phyloP scores from a whole-genome alignment of 2,113 vertebrate species.

The Chloropsis hardwickii region DNA sequence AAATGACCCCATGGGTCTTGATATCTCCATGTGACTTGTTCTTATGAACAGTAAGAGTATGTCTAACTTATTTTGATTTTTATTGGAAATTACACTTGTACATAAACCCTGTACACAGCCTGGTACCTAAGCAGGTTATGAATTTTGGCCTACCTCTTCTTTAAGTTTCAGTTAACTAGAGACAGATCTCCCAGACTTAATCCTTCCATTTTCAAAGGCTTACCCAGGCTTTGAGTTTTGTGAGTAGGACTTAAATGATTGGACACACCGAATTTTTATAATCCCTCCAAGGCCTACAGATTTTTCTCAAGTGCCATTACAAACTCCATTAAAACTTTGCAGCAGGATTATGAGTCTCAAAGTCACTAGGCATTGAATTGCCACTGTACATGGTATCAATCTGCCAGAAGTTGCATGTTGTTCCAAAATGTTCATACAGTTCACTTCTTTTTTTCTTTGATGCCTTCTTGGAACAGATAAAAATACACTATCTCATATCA shows the following conservation, averaged over 20 bases:
- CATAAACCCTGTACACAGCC: slow-evolving; percentile 33
- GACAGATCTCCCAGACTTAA: slow-evolving; percentile 14
- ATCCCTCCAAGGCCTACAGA: not conserved
- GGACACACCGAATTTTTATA: not conserved
- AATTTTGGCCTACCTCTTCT: slow-evolving; percentile 19
- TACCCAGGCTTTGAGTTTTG: slow-evolving; percentile 10
- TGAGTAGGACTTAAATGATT: not conserved
- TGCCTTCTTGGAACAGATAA: slow-evolving; percentile 72
- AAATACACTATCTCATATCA: slow-evolving; percentile 81
- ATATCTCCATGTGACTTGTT: slow-evolving; percentile 28
- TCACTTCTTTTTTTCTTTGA: slow-evolving; percentile 49
- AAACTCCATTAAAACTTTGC: not conserved
- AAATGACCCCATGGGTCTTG: slow-evolving; percentile 34
- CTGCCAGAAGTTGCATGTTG: not conserved
- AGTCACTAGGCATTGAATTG: not conserved
- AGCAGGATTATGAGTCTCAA: not conserved
- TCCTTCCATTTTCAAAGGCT: slow-evolving; percentile 36
- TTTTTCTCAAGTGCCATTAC: not conserved
- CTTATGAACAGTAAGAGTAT: not conserved
- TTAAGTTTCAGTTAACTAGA: slow-evolving; percentile 8
- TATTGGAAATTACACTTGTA: not conserved
- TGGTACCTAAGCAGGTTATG: slow-evolving; percentile 49
- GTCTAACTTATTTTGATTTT: slow-evolving; percentile 22
- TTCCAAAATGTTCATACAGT: slow-evolving; percentile 26
- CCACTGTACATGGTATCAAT: not conserved